Conservation (phyloP, 2,113 vertebrate species). For the Tursiops truncatus region DNA sequence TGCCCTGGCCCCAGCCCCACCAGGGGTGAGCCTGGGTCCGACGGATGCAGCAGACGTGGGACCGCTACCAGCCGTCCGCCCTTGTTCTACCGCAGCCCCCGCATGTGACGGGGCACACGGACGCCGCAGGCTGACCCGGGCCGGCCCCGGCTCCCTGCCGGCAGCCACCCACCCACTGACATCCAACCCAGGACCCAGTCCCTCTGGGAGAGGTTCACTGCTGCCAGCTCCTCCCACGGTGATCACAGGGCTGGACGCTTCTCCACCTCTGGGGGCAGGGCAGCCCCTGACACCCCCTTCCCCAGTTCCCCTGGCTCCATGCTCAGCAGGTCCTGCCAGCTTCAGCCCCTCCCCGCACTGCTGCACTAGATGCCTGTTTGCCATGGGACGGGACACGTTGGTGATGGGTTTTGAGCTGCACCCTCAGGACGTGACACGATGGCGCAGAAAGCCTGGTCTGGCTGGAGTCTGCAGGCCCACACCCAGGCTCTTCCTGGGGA, state of each 20-base stretch:
- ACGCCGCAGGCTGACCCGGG: fast-evolving
- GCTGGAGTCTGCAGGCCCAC: too few species aligned
- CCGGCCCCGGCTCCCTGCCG: too few species aligned
- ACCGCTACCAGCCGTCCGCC: neutral
- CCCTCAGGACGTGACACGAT: neutral
- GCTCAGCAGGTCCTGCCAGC: neutral
- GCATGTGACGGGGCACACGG: fast-evolving
- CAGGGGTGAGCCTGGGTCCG: fast-evolving
- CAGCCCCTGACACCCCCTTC: neutral
- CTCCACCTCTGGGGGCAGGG: neutral
- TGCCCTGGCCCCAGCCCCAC: fast-evolving
- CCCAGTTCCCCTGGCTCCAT: too few species aligned
- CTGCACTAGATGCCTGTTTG: neutral
- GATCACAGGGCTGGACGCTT: neutral
- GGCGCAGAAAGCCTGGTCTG: fast-evolving
- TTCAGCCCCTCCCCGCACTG: neutral
- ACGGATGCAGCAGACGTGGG: fast-evolving
- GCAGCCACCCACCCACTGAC: too few species aligned
- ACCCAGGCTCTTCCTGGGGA: neutral
- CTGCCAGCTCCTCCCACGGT: fast-evolving
- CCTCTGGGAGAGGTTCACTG: too few species aligned
- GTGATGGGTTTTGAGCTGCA: neutral
- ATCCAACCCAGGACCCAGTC: neutral
- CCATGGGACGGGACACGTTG: neutral
- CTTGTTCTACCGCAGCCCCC: neutral